Evolutionary conservation across 2,113 vertebrate genomes (phyloP).

Genomic region (Willisornis vidua): DNA sequence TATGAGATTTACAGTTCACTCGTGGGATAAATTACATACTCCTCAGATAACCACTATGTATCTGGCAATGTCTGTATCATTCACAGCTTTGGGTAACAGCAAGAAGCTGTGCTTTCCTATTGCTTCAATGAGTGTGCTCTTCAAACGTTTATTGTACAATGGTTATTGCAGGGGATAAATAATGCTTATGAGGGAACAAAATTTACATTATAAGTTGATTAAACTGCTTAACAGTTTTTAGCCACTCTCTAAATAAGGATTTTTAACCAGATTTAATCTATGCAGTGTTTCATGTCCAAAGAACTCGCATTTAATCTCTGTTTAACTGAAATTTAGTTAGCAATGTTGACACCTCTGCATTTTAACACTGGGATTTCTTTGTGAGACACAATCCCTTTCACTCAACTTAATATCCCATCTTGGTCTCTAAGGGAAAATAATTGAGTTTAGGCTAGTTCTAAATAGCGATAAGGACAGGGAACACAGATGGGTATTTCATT

Average conservation of each 20-base stretch:
- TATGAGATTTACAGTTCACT: constrained; percentile 51
- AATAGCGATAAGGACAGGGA: constrained; percentile 95
- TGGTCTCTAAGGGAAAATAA: constrained; percentile 99
- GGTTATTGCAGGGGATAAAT: constrained; percentile 68
- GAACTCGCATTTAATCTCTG: constrained; percentile 90
- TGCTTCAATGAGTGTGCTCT: constrained; percentile 31
- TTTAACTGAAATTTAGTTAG: constrained; percentile 95
- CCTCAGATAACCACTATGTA: constrained; percentile 49
- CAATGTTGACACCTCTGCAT: constrained; percentile 89
- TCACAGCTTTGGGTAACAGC: constrained; percentile 48
- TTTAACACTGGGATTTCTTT: constrained; percentile 90
- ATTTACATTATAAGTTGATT: constrained; percentile 81
- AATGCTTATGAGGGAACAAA: constrained; percentile 77
- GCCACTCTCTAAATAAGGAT: constrained; percentile 83
- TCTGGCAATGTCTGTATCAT: constrained; percentile 53
- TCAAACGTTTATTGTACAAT: constrained; percentile 47
- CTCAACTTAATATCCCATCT: constrained; percentile 96
- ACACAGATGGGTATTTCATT: constrained; percentile 98
- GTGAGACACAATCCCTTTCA: constrained; percentile 90
- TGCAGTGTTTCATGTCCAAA: constrained; percentile 82
- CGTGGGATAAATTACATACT: constrained; percentile 52
- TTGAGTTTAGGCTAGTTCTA: constrained; percentile 99
- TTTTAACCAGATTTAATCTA: constrained; percentile 84
- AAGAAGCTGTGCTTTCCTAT: constrained; percentile 45
- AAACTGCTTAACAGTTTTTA: constrained; percentile 85